These are phyloP conservation scores for Sipha maydis DNA, from an alignment of 2,888 invertebrate genomes.

Conservation along the genomic window DNA sequence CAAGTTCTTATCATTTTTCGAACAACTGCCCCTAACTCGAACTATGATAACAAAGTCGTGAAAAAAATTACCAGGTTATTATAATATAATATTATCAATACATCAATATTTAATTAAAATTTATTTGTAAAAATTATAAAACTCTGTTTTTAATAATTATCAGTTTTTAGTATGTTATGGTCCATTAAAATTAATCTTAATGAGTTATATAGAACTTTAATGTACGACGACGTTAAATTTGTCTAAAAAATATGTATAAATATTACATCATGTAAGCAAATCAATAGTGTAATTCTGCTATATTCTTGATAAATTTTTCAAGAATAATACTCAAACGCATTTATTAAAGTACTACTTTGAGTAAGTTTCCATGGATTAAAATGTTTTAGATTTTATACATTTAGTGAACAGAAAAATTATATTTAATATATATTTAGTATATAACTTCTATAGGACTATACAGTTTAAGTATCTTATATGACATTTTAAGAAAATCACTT, in stretches of 20 bases:
- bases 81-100: too few relatives aligned
- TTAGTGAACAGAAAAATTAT: neutral
- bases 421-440: neutral
- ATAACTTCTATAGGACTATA: neutral
- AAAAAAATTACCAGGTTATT: neutral
- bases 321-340: slow-evolving; percentile 1
- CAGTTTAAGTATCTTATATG: neutral
- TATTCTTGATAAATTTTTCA: neutral
- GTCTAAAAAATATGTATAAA: neutral
- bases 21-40: too few relatives aligned
- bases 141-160: neutral
- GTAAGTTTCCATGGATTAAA: neutral
- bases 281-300: neutral
- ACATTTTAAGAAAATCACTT: neutral
- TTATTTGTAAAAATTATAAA: neutral
- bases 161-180: neutral
- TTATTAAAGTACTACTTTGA: neutral
- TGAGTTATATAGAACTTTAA: neutral
- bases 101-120: neutral
- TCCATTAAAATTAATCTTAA: neutral
- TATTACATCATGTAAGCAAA: neutral
- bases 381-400: neutral
- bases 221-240: neutral
- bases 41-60: neutral
- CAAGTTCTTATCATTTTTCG: too few relatives aligned